These are phyloP conservation scores for Cliona cf. orientalis DNA, from an alignment of 37 sponge, comb jelly and placozoan species.

Conservation along the genomic window DNA sequence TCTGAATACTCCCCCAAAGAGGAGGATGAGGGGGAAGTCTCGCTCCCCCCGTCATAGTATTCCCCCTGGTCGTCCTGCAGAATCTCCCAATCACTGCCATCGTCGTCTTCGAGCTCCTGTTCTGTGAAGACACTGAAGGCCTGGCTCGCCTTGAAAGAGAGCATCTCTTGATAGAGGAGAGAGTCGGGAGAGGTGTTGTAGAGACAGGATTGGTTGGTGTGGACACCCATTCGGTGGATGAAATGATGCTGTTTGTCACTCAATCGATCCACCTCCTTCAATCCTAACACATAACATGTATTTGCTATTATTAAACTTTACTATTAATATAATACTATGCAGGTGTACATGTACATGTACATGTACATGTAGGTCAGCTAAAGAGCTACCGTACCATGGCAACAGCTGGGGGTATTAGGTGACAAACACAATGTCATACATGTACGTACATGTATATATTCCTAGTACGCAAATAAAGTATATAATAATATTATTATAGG, in stretches of 20 bases:
- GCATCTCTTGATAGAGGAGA: constrained; percentile 67
- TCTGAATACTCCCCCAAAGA: constrained; percentile 5
- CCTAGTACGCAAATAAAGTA: too few species aligned
- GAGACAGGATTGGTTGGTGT: constrained; percentile 33
- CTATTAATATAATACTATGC: not conserved
- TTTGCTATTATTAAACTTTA: not conserved
- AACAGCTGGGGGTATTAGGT: not conserved
- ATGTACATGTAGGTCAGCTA: not conserved
- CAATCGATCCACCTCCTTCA: constrained; percentile 27
- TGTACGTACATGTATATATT: too few species aligned
- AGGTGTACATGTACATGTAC: not conserved
- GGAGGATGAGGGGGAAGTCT: not conserved
- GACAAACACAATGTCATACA: not conserved
- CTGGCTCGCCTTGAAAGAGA: constrained; percentile 55
- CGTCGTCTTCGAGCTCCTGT: not conserved
- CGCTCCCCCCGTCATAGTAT: constrained; percentile 14
- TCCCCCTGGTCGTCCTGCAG: constrained; percentile 9
- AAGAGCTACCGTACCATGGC: too few species aligned
- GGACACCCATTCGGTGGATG: constrained; percentile 6
- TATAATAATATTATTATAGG: too few species aligned
- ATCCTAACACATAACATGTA: constrained; percentile 15
- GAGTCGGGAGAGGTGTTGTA: constrained; percentile 32
- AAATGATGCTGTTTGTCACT: constrained; percentile 45
- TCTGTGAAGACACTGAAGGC: not conserved
- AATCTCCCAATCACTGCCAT: constrained; percentile 43